Conservation (phyloP, 2,888 invertebrate genomes). For the Drosophila infuscata region DNA sequence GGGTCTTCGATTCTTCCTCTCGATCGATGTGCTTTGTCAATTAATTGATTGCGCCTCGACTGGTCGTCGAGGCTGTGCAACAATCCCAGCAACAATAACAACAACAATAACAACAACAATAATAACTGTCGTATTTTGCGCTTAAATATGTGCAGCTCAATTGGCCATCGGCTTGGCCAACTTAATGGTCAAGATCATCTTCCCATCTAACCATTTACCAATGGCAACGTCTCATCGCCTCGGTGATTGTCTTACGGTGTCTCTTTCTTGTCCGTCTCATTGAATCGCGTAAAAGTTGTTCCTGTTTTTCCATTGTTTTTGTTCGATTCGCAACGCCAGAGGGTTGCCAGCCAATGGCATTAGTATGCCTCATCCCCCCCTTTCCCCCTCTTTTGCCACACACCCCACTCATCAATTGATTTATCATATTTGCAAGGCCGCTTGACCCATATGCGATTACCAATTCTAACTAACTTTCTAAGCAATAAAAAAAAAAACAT, state of each 20-base stretch:
- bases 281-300: constrained; percentile 67
- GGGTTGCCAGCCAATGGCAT: constrained; percentile 39
- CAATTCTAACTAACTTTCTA: constrained; percentile 20
- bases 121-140: constrained; percentile 77
- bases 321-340: constrained; percentile 33
- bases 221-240: constrained; percentile 27
- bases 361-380: constrained; percentile 1
- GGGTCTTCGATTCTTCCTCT: neutral
- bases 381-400: neutral
- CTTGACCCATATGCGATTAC: constrained; percentile 50
- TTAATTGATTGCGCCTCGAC: constrained; percentile 72
- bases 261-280: constrained; percentile 27
- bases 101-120: constrained; percentile 72
- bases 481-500: neutral
- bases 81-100: constrained; percentile 23
- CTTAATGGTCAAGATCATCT: constrained; percentile 53
- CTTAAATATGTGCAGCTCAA: constrained; percentile 76
- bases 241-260: constrained; percentile 51
- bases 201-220: constrained; percentile 19
- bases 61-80: constrained; percentile 23
- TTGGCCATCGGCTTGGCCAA: constrained; percentile 48
- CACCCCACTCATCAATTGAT: constrained; percentile 61
- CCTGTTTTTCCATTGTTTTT: constrained; percentile 17
- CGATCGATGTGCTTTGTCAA: constrained; percentile 65
- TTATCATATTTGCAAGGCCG: constrained; percentile 70